A percentile compares a stretch with the other conserved stretches of the same genome.
Evolutionary conservation across 2,113 vertebrate species (phyloP).

Genomic region (Centrocercus urophasianus): DNA sequence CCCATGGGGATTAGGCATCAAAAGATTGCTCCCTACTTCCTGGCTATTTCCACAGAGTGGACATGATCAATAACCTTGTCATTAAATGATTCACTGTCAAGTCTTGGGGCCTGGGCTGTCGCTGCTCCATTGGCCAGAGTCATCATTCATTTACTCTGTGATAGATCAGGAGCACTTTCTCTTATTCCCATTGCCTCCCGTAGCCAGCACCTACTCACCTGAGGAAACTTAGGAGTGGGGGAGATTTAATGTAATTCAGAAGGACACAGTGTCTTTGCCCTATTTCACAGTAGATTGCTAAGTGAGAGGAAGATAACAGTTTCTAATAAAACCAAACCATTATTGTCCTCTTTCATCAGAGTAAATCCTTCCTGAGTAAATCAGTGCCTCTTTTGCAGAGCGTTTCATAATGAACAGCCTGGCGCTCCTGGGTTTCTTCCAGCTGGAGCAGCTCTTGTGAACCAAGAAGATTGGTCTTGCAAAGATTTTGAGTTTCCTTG

Average conservation of each 20-base stretch:
- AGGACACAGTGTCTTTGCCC: fast-evolving
- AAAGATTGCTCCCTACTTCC: background rate
- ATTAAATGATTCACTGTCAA: background rate
- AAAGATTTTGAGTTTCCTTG: background rate
- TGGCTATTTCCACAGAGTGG: background rate
- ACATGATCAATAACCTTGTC: background rate
- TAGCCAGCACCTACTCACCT: background rate
- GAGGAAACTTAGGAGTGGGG: background rate
- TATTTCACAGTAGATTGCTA: background rate
- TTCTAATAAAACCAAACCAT: background rate
- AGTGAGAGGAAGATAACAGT: background rate
- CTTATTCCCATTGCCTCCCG: background rate
- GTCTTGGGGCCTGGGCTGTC: background rate
- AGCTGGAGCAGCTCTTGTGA: background rate
- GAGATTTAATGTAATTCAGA: background rate
- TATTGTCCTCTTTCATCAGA: background rate
- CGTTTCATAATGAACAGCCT: background rate
- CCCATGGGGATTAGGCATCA: fast-evolving
- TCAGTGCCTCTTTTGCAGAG: background rate
- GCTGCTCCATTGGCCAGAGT: background rate
- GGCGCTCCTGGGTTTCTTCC: background rate
- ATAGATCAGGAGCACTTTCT: background rate
- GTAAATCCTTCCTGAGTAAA: background rate
- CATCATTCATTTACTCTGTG: background rate
- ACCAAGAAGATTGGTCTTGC: background rate